Percentiles rank a stretch among this genome's conserved stretches.
Conservation (phyloP, 2,113 vertebrate genomes). For the Psettodes erumei region DNA sequence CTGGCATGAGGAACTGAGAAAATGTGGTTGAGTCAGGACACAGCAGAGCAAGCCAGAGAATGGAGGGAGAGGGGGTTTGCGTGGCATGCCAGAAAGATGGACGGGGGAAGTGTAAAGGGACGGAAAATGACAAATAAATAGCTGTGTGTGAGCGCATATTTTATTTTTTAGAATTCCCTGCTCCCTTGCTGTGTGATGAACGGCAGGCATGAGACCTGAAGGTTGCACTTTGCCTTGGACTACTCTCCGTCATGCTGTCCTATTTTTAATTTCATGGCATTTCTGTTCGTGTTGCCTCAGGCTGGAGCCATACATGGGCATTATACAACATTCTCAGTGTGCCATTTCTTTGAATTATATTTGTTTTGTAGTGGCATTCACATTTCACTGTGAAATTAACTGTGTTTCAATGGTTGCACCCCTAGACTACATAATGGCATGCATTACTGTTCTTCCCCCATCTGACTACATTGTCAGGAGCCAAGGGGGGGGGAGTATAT, state of each 20-base stretch:
- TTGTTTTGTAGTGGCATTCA: slow-evolving; percentile 81
- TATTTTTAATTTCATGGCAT: slow-evolving; percentile 85
- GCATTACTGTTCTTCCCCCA: slow-evolving; percentile 74
- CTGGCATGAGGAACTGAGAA: slow-evolving; percentile 63
- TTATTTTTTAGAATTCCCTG: slow-evolving; percentile 61
- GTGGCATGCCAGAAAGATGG: slow-evolving; percentile 64
- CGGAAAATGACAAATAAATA: slow-evolving; percentile 72
- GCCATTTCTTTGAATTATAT: slow-evolving; percentile 83
- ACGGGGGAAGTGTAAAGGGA: slow-evolving; percentile 57
- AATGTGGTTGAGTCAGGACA: slow-evolving; percentile 62
- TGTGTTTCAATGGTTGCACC: slow-evolving; percentile 81
- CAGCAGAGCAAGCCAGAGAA: slow-evolving; percentile 58
- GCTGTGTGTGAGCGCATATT: slow-evolving; percentile 53
- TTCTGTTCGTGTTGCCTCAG: slow-evolving; percentile 77
- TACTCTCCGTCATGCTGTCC: slow-evolving; percentile 82
- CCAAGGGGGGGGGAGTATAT: slow-evolving; percentile 48
- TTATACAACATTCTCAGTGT: slow-evolving; percentile 77
- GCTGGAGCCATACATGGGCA: slow-evolving; percentile 76
- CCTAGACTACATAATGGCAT: slow-evolving; percentile 79
- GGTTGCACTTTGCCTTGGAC: slow-evolving; percentile 78
- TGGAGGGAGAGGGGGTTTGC: slow-evolving; percentile 47
- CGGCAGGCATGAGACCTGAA: slow-evolving; percentile 70
- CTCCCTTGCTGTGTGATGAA: slow-evolving; percentile 71
- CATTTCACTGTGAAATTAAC: slow-evolving; percentile 84
- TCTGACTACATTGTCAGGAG: slow-evolving; percentile 68